These are phyloP conservation scores for Denticeps clupeoides DNA, from an alignment of 2,797 vertebrate genomes.

Conservation along the genomic window DNA sequence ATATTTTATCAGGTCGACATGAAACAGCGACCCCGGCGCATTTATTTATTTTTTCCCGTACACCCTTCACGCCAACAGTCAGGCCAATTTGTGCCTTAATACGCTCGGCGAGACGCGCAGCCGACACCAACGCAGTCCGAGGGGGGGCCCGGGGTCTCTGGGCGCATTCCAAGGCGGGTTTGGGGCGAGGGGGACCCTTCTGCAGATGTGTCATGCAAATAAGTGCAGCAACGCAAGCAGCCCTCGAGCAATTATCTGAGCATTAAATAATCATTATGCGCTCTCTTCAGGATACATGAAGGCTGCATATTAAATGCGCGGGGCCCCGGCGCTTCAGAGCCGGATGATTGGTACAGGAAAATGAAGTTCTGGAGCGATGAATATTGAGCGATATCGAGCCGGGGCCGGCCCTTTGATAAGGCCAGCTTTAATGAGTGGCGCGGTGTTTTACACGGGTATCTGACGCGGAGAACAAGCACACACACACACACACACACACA, in stretches of 20 bases:
- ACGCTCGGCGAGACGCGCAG: too few species aligned
- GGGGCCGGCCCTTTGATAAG: slow-evolving; percentile 18
- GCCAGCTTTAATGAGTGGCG: slow-evolving; percentile 15
- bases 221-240: slow-evolving; percentile 29
- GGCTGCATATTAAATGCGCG: slow-evolving; percentile 32
- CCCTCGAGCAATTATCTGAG: slow-evolving; percentile 38
- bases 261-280: slow-evolving; percentile 42
- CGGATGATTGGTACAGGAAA: slow-evolving; percentile 27
- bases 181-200: background rate
- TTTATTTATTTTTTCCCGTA: too few species aligned
- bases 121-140: too few species aligned
- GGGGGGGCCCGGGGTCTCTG: too few species aligned
- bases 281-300: slow-evolving; percentile 24
- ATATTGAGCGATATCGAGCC: slow-evolving; percentile 19
- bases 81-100: slow-evolving; percentile 3
- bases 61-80: slow-evolving; percentile 11
- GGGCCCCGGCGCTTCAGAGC: too few species aligned
- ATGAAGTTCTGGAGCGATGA: slow-evolving; percentile 19
- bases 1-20: slow-evolving; percentile 41
- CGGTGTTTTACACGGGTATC: slow-evolving; percentile 15
- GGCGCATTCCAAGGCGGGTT: too few species aligned
- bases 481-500: slow-evolving; percentile 5
- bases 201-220: slow-evolving; percentile 30
- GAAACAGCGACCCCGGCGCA: slow-evolving; percentile 24
- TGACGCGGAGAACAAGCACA: too few species aligned